A percentile compares a stretch with the other conserved stretches of the same genome.
phyloP scores from a whole-genome alignment of 2,113 vertebrate genomes.

The Crotalus helleri region DNA sequence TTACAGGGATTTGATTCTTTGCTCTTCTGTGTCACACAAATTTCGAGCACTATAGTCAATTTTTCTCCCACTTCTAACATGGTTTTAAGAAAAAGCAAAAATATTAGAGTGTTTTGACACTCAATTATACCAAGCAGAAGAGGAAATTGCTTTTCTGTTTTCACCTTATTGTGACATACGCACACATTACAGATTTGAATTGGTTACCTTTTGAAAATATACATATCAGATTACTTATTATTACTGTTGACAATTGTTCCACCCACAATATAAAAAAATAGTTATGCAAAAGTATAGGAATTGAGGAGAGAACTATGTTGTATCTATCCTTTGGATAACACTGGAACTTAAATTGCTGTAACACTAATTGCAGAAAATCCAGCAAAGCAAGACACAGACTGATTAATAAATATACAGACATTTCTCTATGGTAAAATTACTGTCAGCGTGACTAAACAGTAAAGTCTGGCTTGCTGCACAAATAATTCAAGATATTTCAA shows the following conservation, averaged over 20 bases:
- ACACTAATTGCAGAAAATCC: background rate
- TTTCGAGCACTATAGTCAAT: slow-evolving; percentile 51
- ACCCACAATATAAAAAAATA: slow-evolving; percentile 52
- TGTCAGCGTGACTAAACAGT: background rate
- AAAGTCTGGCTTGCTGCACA: background rate
- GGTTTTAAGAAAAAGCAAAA: slow-evolving; percentile 44
- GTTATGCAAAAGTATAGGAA: slow-evolving; percentile 22
- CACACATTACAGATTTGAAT: slow-evolving; percentile 30
- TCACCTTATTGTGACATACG: slow-evolving; percentile 41
- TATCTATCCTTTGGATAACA: background rate
- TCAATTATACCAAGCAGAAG: slow-evolving; percentile 30
- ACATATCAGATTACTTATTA: slow-evolving; percentile 44
- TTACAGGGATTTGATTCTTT: slow-evolving; percentile 41
- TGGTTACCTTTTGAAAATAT: slow-evolving; percentile 38
- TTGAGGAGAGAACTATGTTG: slow-evolving; percentile 13
- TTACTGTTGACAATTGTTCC: slow-evolving; percentile 53
- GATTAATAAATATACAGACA: background rate
- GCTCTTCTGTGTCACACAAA: slow-evolving; percentile 45
- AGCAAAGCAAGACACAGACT: background rate
- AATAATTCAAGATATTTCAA: slow-evolving; percentile 1
- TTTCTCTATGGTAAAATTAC: slow-evolving; percentile 9
- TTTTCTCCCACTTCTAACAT: slow-evolving; percentile 30
- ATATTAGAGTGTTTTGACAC: slow-evolving; percentile 57
- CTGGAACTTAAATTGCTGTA: background rate
- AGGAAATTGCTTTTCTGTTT: slow-evolving; percentile 58